Evolutionary conservation across 1,140 invertebrate genomes (phyloP).

Genomic region (Trinorchestia longiramus): DNA sequence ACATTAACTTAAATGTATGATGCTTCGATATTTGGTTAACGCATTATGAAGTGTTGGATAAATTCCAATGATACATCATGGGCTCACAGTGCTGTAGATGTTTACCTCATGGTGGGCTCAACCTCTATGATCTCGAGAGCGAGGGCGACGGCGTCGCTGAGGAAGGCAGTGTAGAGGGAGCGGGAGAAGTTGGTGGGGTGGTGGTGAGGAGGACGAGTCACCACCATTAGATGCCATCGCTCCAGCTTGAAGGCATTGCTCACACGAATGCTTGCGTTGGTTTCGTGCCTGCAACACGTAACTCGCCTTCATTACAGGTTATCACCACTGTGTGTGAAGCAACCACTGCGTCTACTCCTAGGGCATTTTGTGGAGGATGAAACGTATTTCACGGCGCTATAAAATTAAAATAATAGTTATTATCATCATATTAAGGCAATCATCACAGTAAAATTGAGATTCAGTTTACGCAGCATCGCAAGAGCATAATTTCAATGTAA

Average conservation of each 20-base stretch:
- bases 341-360: too few species aligned
- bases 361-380: not conserved
- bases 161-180: conserved; percentile 52
- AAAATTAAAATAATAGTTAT: not conserved
- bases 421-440: too few species aligned
- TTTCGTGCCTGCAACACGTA: conserved; percentile 29
- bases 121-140: conserved; percentile 66
- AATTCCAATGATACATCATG: too few species aligned
- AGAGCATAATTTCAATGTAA: too few species aligned
- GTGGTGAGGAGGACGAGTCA: conserved; percentile 70
- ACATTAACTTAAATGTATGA: too few species aligned
- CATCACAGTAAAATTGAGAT: too few species aligned
- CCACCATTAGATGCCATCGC: conserved; percentile 71
- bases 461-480: too few species aligned
- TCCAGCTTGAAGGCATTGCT: conserved; percentile 74
- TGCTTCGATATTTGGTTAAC: too few species aligned
- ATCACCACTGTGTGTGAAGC: too few species aligned
- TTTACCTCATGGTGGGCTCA: conserved; percentile 65
- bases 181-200: conserved; percentile 70
- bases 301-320: not conserved
- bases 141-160: conserved; percentile 68
- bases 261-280: conserved; percentile 62
- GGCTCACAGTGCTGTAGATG: not conserved
- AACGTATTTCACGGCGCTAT: not conserved
- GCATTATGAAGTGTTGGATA: too few species aligned